Percentiles rank a stretch among this genome's conserved stretches.
phyloP scores from a whole-genome alignment of 2,888 invertebrate genomes.

The Brenthis daphne region DNA sequence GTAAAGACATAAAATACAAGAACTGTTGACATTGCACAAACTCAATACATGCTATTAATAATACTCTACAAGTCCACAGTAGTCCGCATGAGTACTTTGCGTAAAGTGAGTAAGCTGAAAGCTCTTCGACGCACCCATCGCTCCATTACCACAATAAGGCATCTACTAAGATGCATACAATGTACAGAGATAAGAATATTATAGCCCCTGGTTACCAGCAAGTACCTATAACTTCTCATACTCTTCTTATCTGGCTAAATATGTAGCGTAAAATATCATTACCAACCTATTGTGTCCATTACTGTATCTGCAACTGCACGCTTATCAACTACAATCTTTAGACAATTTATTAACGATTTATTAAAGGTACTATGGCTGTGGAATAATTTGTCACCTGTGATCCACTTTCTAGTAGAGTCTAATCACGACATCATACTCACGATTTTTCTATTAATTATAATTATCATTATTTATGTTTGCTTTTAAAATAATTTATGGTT shows the following conservation, averaged over 20 bases:
- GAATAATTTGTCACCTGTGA: conserved; percentile 26
- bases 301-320: conserved; percentile 17
- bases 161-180: conserved; percentile 63
- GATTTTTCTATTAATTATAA: conserved; percentile 21
- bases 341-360: conserved; percentile 26
- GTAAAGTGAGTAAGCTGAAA: conserved; percentile 14
- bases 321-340: conserved; percentile 23
- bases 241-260: conserved; percentile 38
- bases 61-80: not conserved
- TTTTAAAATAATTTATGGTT: not conserved
- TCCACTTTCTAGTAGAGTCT: conserved; percentile 27
- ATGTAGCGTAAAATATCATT: conserved; percentile 22
- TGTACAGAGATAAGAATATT: conserved; percentile 56
- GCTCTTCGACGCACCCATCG: conserved; percentile 19
- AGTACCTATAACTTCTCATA: conserved; percentile 49
- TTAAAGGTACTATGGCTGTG: conserved; percentile 5
- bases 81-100: not conserved
- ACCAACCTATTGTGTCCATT: conserved; percentile 21
- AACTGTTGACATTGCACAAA: too few relatives aligned
- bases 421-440: conserved; percentile 28
- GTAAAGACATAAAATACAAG: too few relatives aligned
- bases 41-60: too few relatives aligned
- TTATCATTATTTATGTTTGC: not conserved
- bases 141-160: conserved; percentile 59
- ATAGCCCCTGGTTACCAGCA: conserved; percentile 52